Conservation (phyloP, 2,888 invertebrate species). For the Vanessa cardui region DNA sequence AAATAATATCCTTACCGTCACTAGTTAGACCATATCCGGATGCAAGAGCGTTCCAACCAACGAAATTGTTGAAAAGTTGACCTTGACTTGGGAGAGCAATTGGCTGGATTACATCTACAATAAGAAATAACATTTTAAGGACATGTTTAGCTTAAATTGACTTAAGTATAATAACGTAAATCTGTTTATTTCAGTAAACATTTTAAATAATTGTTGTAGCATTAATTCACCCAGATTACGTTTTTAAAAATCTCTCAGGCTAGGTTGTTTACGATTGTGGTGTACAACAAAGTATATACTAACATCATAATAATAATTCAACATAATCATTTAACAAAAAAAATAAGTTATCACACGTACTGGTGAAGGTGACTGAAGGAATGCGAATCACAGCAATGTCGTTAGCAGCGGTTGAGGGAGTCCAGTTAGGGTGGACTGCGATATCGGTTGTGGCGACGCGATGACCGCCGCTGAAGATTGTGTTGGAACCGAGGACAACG, state of each 20-base stretch:
- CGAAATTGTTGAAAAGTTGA: constrained; percentile 46
- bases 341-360: background rate
- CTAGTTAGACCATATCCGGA: constrained; percentile 58
- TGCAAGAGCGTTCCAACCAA: constrained; percentile 48
- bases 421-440: constrained; percentile 54
- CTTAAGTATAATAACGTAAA: too few species aligned
- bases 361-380: constrained; percentile 10
- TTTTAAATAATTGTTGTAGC: too few species aligned
- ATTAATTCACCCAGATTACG: too few species aligned
- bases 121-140: constrained; percentile 7
- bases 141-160: background rate
- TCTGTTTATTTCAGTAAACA: too few species aligned
- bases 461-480: constrained; percentile 58
- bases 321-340: too few species aligned
- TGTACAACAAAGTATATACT: too few species aligned
- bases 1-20: constrained; percentile 48
- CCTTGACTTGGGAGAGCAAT: constrained; percentile 52
- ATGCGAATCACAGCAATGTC: constrained; percentile 57
- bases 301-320: too few species aligned
- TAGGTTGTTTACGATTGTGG: too few species aligned
- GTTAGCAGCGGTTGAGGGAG: constrained; percentile 50
- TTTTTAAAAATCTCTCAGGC: too few species aligned
- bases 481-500: constrained; percentile 57
- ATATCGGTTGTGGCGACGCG: constrained; percentile 49
- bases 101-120: constrained; percentile 54